These are phyloP conservation scores for Pimephales promelas DNA, from an alignment of 2,113 vertebrate genomes.

Conservation along the genomic window DNA sequence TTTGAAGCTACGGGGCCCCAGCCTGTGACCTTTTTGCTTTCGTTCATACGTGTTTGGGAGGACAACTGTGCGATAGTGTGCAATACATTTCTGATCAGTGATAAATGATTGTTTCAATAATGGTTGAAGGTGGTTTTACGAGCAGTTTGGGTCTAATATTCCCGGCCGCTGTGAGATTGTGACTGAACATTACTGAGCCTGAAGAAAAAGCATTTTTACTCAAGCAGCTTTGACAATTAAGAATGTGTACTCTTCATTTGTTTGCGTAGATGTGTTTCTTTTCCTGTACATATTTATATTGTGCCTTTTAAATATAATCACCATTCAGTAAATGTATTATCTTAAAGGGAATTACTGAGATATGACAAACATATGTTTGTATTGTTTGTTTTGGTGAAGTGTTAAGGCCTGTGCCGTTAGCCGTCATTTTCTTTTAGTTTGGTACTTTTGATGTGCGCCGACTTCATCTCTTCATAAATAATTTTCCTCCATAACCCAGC, in stretches of 20 bases:
- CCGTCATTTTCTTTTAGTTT: conserved; percentile 6
- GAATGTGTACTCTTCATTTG: conserved; percentile 72
- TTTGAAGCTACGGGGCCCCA: not conserved
- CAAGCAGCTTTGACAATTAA: conserved; percentile 73
- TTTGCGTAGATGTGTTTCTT: conserved; percentile 55
- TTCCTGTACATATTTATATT: conserved; percentile 71
- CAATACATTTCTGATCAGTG: conserved; percentile 66
- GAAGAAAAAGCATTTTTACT: conserved; percentile 57
- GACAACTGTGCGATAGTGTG: conserved; percentile 58
- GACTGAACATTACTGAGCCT: conserved; percentile 75
- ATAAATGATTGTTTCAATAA: conserved; percentile 43
- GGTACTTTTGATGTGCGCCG: not conserved
- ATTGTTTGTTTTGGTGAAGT: conserved; percentile 64
- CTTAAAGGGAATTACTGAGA: conserved; percentile 69
- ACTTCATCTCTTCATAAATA: not conserved
- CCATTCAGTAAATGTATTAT: conserved; percentile 61
- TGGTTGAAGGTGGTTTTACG: not conserved
- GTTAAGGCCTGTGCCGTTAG: conserved; percentile 55
- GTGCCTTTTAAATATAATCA: conserved; percentile 73
- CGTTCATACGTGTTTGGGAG: not conserved
- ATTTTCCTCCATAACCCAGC: not conserved
- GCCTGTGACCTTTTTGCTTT: conserved; percentile 11
- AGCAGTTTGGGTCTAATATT: conserved; percentile 11
- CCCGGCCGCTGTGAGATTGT: conserved; percentile 54
- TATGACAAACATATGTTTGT: conserved; percentile 57